These are phyloP conservation scores for Xiphophorus maculatus DNA, from an alignment of 2,113 vertebrate species.

Conservation along the genomic window DNA sequence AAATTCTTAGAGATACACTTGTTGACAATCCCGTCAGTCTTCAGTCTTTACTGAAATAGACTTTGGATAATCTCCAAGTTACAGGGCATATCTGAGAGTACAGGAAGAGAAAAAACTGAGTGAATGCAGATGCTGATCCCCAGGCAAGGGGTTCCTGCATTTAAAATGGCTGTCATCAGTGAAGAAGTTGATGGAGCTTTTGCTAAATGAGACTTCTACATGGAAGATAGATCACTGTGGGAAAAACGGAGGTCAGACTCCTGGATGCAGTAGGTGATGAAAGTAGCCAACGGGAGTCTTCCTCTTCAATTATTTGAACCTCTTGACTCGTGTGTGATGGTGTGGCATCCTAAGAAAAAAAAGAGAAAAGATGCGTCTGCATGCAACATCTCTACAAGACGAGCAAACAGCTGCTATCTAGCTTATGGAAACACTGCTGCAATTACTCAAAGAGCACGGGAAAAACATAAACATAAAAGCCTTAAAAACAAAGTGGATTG, in stretches of 20 bases:
- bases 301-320: conserved; percentile 48
- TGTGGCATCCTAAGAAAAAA: neutral
- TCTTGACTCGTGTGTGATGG: conserved; percentile 12
- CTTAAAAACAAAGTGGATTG: conserved; percentile 64
- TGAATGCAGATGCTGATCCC: conserved; percentile 34
- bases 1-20: too few relatives aligned
- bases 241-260: conserved; percentile 55
- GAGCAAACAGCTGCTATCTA: conserved; percentile 59
- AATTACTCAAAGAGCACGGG: conserved; percentile 47
- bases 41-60: neutral
- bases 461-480: conserved; percentile 46
- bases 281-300: conserved; percentile 42
- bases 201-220: conserved; percentile 58
- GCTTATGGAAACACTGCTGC: conserved; percentile 38
- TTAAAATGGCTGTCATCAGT: conserved; percentile 47
- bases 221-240: conserved; percentile 51
- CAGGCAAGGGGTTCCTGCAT: conserved; percentile 22
- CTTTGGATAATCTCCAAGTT: conserved; percentile 30
- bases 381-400: conserved; percentile 17
- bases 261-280: conserved; percentile 51
- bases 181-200: conserved; percentile 26
- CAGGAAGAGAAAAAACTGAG: conserved; percentile 31
- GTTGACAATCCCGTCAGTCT: conserved; percentile 35
- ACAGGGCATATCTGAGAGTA: conserved; percentile 31
- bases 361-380: neutral